Conservation (phyloP, 2,797 vertebrate species). For the Poeciliopsis turneri region DNA sequence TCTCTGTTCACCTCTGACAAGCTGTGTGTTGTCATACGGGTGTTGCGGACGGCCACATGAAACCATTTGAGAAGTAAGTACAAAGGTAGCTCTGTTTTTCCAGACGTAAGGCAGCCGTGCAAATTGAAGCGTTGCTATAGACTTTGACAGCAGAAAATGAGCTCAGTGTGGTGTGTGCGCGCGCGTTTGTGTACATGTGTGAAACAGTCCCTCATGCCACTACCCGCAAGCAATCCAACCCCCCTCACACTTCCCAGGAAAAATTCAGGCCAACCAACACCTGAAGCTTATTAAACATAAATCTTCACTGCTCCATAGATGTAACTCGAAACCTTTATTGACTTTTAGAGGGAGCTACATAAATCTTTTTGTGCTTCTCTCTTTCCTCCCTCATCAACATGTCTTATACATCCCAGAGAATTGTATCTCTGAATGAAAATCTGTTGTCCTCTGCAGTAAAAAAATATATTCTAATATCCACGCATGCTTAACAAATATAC, state of each 20-base stretch:
- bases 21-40: conserved; percentile 60
- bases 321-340: conserved; percentile 82
- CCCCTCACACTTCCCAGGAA: conserved; percentile 22
- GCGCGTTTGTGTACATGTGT: conserved; percentile 14
- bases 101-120: conserved; percentile 60
- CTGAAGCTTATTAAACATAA: conserved; percentile 87
- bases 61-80: conserved; percentile 50
- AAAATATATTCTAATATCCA: conserved; percentile 42
- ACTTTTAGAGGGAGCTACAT: conserved; percentile 80
- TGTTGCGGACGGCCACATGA: conserved; percentile 40
- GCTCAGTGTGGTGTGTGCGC: conserved; percentile 29
- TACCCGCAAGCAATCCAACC: conserved; percentile 24
- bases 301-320: conserved; percentile 73
- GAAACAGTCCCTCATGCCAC: conserved; percentile 40
- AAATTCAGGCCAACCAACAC: conserved; percentile 73
- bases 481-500: conserved; percentile 27
- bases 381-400: conserved; percentile 55
- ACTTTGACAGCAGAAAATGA: conserved; percentile 72
- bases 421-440: conserved; percentile 40
- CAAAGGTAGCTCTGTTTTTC: conserved; percentile 82
- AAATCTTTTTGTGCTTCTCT: conserved; percentile 72
- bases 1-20: conserved; percentile 63
- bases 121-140: conserved; percentile 65
- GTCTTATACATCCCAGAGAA: conserved; percentile 40
- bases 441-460: conserved; percentile 30